Evolutionary conservation across 53 echinoderm and acorn worm genomes (phyloP).

Genomic region (Paelopatides confundens): DNA sequence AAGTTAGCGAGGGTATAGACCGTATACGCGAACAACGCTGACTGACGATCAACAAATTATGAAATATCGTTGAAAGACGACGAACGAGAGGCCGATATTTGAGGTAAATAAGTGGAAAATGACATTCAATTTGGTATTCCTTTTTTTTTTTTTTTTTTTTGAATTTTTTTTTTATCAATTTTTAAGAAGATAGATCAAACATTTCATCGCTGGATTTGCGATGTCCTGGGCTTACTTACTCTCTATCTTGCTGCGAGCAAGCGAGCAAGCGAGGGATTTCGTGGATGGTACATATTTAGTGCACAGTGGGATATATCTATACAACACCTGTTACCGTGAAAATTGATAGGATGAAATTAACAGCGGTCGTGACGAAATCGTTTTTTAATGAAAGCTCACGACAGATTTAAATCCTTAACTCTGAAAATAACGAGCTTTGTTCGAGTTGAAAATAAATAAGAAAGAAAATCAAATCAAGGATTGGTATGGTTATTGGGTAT

Average conservation of each 20-base stretch:
- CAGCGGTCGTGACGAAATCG: not conserved
- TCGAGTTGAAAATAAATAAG: not conserved
- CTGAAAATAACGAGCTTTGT: conserved; percentile 26
- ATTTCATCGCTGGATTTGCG: conserved; percentile 24
- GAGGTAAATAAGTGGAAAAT: conserved; percentile 6
- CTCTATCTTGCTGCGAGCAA: conserved; percentile 9
- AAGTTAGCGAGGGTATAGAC: not conserved
- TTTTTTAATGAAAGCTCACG: conserved; percentile 38
- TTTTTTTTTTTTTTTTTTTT: not conserved
- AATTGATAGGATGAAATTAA: conserved; percentile 28
- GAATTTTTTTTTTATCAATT: not conserved
- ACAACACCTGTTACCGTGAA: conserved; percentile 19
- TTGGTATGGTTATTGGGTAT: too few species aligned
- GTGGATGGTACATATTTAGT: too few species aligned
- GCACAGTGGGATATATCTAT: conserved; percentile 6
- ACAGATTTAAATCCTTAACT: conserved; percentile 25
- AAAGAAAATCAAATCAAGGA: too few species aligned
- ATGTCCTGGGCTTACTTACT: not conserved
- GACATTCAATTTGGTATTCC: conserved; percentile 32
- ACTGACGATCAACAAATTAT: conserved; percentile 31
- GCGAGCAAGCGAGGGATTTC: not conserved
- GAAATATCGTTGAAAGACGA: conserved; percentile 37
- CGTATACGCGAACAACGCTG: not conserved
- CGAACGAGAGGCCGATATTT: not conserved
- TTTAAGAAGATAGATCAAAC: not conserved